Conservation (phyloP, 2,797 vertebrate species). For the Parotocinclus haroldoi region DNA sequence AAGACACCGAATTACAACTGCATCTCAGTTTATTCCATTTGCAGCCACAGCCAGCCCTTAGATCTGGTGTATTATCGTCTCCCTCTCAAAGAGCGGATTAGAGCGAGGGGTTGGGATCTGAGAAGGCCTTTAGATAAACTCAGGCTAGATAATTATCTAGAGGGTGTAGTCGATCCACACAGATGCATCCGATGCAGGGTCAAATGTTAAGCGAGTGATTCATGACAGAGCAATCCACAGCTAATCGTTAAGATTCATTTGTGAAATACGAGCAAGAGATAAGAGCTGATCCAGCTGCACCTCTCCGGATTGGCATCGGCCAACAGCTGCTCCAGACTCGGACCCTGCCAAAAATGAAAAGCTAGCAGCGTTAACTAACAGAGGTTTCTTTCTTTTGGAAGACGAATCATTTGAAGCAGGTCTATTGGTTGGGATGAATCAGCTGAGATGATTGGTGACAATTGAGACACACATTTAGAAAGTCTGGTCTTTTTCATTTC, state of each 20-base stretch:
- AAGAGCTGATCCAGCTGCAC: constrained; percentile 98
- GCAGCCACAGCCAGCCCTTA: not conserved
- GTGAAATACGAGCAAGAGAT: constrained; percentile 97
- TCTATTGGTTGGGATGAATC: constrained; percentile 71
- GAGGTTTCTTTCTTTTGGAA: constrained; percentile 82
- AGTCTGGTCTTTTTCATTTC: no score
- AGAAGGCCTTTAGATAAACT: constrained; percentile 20
- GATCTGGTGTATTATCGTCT: constrained; percentile 28
- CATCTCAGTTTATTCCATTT: not conserved
- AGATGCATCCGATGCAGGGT: constrained; percentile 61
- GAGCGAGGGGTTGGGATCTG: constrained; percentile 11
- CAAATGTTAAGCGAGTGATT: constrained; percentile 81
- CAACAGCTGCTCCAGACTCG: constrained; percentile 91
- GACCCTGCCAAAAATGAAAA: constrained; percentile 91
- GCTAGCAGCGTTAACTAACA: constrained; percentile 97
- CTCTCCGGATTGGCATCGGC: constrained; percentile 91
- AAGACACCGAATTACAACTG: constrained; percentile 26
- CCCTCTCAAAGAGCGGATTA: constrained; percentile 32
- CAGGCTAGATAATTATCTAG: constrained; percentile 30
- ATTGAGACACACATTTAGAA: no score
- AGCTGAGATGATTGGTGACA: constrained; percentile 81
- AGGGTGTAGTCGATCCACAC: constrained; percentile 12
- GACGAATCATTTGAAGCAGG: constrained; percentile 76
- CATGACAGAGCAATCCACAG: constrained; percentile 91
- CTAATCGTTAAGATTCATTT: constrained; percentile 99